Evolutionary conservation across 2,888 invertebrate species (phyloP).

Genomic region (Trissolcus japonicus): DNA sequence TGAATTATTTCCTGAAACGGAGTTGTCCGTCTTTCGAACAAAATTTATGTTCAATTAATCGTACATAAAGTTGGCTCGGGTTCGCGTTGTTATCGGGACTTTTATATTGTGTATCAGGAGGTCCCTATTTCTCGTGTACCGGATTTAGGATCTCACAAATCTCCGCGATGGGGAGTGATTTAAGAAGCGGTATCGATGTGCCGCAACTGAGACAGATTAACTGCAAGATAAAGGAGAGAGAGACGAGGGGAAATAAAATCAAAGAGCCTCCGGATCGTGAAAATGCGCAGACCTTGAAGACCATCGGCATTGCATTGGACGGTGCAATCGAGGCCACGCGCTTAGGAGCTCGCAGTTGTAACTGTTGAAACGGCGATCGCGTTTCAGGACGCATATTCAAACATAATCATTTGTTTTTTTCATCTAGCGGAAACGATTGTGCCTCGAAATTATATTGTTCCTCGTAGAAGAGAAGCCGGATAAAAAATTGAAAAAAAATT

Average conservation of each 20-base stretch:
- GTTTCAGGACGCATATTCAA: constrained; percentile 23
- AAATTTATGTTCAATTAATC: constrained; percentile 30
- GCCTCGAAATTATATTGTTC: no score
- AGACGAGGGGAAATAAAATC: constrained; percentile 5
- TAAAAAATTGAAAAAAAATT: no score
- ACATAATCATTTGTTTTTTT: constrained; percentile 24
- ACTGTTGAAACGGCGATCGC: constrained; percentile 42
- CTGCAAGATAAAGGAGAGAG: constrained; percentile 22
- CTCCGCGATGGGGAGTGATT: constrained; percentile 28
- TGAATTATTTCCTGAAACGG: constrained; percentile 16
- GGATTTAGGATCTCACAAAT: constrained; percentile 31
- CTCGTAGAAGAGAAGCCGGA: no score
- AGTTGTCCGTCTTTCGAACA: constrained; percentile 14
- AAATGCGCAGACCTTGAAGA: constrained; percentile 46
- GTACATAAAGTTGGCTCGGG: not conserved
- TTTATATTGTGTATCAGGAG: constrained; percentile 7
- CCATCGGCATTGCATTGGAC: constrained; percentile 35
- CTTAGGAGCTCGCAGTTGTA: constrained; percentile 37
- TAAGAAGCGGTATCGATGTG: constrained; percentile 26
- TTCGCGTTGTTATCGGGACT: constrained; percentile 12
- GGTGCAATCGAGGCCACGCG: constrained; percentile 43
- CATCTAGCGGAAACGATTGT: not conserved
- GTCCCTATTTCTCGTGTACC: constrained; percentile 6
- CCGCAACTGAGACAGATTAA: constrained; percentile 20
- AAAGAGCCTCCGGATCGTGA: constrained; percentile 28